Percentiles rank a stretch among this genome's conserved stretches.
These are phyloP conservation scores for Nasua narica DNA, from an alignment of 2,797 vertebrate genomes.

Conservation along the genomic window DNA sequence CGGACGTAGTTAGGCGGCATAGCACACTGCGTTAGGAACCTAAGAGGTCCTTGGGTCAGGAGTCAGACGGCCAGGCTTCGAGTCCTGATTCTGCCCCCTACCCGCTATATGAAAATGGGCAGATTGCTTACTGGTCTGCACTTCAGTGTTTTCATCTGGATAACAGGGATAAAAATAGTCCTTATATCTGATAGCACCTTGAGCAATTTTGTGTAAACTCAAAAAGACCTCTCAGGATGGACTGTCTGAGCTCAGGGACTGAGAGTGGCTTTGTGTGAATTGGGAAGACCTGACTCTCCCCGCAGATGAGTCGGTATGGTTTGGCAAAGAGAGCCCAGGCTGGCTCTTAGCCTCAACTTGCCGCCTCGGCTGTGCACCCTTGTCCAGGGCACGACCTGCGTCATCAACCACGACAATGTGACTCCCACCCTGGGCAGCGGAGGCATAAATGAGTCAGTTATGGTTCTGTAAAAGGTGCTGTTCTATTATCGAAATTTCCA, in stretches of 20 bases:
- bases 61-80: neutral
- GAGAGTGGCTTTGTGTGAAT: neutral
- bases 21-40: fast-evolving
- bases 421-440: neutral
- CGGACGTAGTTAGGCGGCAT: neutral
- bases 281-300: neutral
- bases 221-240: neutral
- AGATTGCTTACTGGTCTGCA: neutral
- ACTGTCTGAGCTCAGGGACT: neutral
- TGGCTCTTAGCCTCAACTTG: neutral
- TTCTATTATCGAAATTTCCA: neutral
- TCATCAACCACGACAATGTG: neutral
- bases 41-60: neutral
- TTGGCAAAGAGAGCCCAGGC: neutral
- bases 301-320: neutral
- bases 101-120: neutral
- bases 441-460: neutral
- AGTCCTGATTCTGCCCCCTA: neutral
- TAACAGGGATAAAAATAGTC: neutral
- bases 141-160: neutral
- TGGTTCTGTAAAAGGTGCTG: neutral
- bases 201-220: neutral
- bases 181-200: neutral
- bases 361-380: neutral
- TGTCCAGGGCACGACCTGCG: neutral